Percentiles rank a stretch among this genome's conserved stretches.
Evolutionary conservation across 2,113 vertebrate species (phyloP).

Genomic region (Strigops habroptila): DNA sequence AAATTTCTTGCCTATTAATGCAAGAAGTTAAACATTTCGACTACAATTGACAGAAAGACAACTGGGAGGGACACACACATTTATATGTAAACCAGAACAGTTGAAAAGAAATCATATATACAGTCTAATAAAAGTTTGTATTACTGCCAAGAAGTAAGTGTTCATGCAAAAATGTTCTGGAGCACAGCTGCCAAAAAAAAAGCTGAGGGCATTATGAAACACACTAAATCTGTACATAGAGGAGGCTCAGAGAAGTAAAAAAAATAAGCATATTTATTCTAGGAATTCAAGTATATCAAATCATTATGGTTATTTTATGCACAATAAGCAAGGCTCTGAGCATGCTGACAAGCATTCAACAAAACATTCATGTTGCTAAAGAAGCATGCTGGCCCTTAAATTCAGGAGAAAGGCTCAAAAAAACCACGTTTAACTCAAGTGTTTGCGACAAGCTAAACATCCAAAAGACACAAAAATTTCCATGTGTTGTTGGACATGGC

Average conservation of each 20-base stretch:
- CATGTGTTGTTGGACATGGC: background rate
- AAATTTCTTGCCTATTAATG: background rate
- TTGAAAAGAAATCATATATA: slow-evolving; percentile 1
- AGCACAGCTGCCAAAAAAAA: slow-evolving; percentile 17
- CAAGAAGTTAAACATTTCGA: background rate
- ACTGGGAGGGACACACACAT: background rate
- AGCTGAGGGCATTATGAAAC: slow-evolving; percentile 31
- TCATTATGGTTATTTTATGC: background rate
- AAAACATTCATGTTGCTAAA: background rate
- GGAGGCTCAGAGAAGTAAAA: background rate
- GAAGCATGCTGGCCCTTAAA: background rate
- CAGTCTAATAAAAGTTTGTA: slow-evolving; percentile 12
- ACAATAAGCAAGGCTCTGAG: background rate
- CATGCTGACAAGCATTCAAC: background rate
- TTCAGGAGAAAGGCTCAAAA: background rate
- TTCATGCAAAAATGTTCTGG: background rate
- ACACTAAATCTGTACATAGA: slow-evolving; percentile 19
- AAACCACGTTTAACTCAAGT: background rate
- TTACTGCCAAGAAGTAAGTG: slow-evolving; percentile 15
- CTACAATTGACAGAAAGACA: background rate
- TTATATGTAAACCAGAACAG: slow-evolving; percentile 20
- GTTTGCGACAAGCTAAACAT: background rate
- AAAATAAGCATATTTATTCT: background rate
- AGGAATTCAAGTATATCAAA: background rate
- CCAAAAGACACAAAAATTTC: background rate